Base-by-base conservation (phyloP, 2,888 invertebrate species). In the Yponomeuta cagnagella region DNA sequence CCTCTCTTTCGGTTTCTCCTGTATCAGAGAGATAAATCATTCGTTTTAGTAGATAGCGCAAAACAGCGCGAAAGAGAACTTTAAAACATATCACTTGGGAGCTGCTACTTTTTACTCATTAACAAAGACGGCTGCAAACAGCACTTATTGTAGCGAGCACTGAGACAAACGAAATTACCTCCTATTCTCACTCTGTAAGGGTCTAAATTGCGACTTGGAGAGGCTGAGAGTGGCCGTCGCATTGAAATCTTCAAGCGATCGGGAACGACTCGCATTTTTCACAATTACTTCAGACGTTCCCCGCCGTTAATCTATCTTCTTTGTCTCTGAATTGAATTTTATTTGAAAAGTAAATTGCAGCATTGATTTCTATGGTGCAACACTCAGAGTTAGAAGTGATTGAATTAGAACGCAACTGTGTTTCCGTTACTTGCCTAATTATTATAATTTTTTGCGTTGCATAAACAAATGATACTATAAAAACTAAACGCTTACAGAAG, bases 261-360 rank as follows among this genome's bases (percentile, higher is more conserved):
- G 76, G 80, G 78, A 83, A 80, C 81, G 84, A 83, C 83, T 82
- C 88, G 75, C 90, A 90, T 90, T 90, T 89, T 90, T 90, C 90
- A 88, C 90, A 90, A 90, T 90, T 90, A 90, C 89, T 88, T 81
- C 68, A 85, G 89, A 89, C 87, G 82, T 88, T 88, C 85, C 79
- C 79, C 23, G 80, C 86, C 43, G 83, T 85, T 88, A 89, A 90
- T 90, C 89, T 82, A 87, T 90, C 89, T 90, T 89, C 87, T 87
- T 89, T 88, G 88, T 87, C 82, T 82, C 80, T 80, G 80, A 79
- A 82, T 80, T 80, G 82, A 86, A 85, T 84, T 89, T 87, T 85
- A 86, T 87, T 89, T 87, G 84, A 75, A 80, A 82, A 84, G 84
- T 83, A 86, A 87, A 88, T 86, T 82, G 80, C 78, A 75, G 77